These are phyloP conservation scores for Parus major DNA, from an alignment of 2,113 vertebrate genomes.

Conservation along the genomic window DNA sequence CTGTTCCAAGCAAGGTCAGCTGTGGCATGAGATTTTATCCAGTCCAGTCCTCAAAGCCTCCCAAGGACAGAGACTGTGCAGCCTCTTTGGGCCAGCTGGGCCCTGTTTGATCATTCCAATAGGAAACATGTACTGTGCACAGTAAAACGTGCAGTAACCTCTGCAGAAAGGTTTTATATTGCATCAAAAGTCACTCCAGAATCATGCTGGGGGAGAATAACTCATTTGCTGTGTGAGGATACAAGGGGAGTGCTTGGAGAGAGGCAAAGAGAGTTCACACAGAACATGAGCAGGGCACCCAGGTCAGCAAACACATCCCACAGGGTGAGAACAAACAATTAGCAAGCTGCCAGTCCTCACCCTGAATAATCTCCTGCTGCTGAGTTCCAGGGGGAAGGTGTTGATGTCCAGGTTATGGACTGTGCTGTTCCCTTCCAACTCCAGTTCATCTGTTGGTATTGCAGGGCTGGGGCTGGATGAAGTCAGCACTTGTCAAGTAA, in stretches of 20 bases:
- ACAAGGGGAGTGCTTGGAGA: neutral
- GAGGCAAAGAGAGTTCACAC: neutral
- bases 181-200: neutral
- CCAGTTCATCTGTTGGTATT: neutral
- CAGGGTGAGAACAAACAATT: neutral
- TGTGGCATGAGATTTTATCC: neutral
- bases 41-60: neutral
- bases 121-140: neutral
- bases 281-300: neutral
- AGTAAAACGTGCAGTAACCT: neutral
- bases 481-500: neutral
- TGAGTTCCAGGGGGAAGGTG: neutral
- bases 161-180: neutral
- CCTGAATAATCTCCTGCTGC: neutral
- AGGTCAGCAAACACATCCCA: neutral
- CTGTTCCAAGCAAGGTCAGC: neutral
- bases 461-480: neutral
- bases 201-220: neutral
- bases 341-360: neutral
- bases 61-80: neutral
- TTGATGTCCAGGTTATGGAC: neutral
- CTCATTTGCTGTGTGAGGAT: neutral
- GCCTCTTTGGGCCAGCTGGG: neutral
- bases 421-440: neutral
- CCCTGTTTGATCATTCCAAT: neutral